These are phyloP conservation scores for Drosophila phalerata DNA, from an alignment of 2,888 invertebrate species.

Conservation along the genomic window DNA sequence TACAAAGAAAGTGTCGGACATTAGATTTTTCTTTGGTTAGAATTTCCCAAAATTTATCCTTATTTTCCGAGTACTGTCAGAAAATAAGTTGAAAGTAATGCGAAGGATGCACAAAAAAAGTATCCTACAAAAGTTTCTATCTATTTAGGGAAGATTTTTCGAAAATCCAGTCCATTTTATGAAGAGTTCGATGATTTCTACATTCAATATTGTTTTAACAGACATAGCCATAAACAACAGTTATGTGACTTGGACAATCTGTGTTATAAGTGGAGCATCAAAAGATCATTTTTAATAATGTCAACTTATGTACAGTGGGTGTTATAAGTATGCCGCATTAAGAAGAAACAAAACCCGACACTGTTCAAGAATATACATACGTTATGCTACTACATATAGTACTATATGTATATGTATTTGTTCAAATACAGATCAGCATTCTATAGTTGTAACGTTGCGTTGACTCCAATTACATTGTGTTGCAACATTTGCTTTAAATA, in stretches of 20 bases:
- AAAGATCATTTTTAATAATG: neutral
- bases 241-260: neutral
- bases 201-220: neutral
- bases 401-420: constrained; percentile 5
- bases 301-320: constrained; percentile 8
- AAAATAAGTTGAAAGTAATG: too few relatives aligned
- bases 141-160: neutral
- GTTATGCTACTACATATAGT: neutral
- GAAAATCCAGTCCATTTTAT: neutral
- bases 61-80: too few relatives aligned
- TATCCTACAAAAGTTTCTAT: neutral
- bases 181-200: neutral
- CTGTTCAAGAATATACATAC: constrained; percentile 20
- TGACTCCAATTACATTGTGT: constrained; percentile 42
- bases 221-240: neutral
- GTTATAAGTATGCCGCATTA: neutral
- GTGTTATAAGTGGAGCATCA: neutral
- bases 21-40: too few relatives aligned
- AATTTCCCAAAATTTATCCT: too few relatives aligned
- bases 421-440: constrained; percentile 21
- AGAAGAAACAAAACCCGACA: constrained; percentile 24
- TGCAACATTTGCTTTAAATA: constrained; percentile 49
- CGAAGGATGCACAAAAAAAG: too few relatives aligned
- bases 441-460: constrained; percentile 21
- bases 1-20: neutral